Base-by-base conservation (phyloP, 2,113 vertebrate species). In the Xenotilapia flavipinnis region DNA sequence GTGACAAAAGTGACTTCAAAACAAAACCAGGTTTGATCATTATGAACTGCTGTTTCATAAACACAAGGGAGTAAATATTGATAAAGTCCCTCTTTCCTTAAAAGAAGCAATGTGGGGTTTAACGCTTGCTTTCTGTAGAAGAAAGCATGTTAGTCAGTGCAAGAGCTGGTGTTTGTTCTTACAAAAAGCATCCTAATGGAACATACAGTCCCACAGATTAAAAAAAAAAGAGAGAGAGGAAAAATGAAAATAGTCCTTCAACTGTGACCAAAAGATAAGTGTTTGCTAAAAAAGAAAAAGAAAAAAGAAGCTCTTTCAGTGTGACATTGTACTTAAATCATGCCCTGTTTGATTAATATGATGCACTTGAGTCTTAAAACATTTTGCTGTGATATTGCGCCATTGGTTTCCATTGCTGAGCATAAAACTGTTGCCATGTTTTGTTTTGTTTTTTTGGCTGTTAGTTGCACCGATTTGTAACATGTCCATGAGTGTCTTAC, bases 311-410 rank as follows among this genome's bases (percentile, higher is more conserved):
- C 54, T 86, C 79, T 87, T 87, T 87, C 36, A 73, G 84, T 86
- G 79, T 87, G 77, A 91, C 62, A 82, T 88, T 83, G 87, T 90
- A 86, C 91, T 91, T 92, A 91, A 91, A 89, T 89, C 79, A 86
- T 83, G 49, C 60, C 92, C 92, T 58, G 40, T 86, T 91, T 56
- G 86, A 93, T 84, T 79, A 68, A 92, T 90, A 88, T 75, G 86
- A 94, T 94, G 93, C 95, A 95, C 95, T 96, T 95, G 85, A 95
- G 94, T 96, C 94, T 95, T 95, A 94, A 94, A 91, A 86, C 83
- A 86, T 91, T 91, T 95, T 91, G 90, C 93, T 95, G 93, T 94
- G 90, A 94, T 94, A 88, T 89, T 90, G 87, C 9, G 17, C 86
- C 90, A 86, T 89, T 70, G 28, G 70, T 91, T 93, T 91, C 73